Base-by-base conservation (phyloP, 35 echinoderm and acorn worm genomes). In the Heliocidaris erythrogramma region DNA sequence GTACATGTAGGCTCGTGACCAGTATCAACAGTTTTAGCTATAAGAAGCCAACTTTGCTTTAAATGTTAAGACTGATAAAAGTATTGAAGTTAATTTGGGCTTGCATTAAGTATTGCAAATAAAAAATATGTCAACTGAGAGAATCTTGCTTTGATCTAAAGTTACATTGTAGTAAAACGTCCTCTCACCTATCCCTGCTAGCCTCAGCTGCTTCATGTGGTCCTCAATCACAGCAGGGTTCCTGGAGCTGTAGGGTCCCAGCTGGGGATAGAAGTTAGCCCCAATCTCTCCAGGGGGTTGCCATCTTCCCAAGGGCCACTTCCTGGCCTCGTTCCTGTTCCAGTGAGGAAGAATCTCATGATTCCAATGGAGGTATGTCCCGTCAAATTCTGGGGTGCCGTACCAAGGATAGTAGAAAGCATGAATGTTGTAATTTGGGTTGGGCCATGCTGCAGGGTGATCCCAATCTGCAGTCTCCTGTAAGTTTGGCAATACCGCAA, bases 331-430 rank as follows among this genome's bases (percentile, higher is more conserved):
- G 18, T 99, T 94, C 85, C 94, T 95, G 93, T 97, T 96, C 98
- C 98, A 99, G 94, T 99, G 98, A 7, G 86, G 93, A 6, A 99
- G 93, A 35, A 96, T 94, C 65, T 94, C 93, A 85, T 99, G 98
- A 90, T 99, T 97, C 98, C 98, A 99, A 59, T 99, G 98, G 48
- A 96, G 60, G 94, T 96, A 99, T 27, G 27, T 35, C 10, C 94
- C 90, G 47, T 99, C 95, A 91, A 90, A 92, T 85, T 97, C 92
- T 4, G 98, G 98, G 59, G 96, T 99, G 27, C 98, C 98, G 49
- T 99, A 99, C 98, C 98, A 99, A 0, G 98, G 98, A 42, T 99
- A 99, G 93, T 99, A 99, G 78, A 99, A 99, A 13, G 95, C 96
- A 85, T 99, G 98, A 13, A 97, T 48, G 85, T 96, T 97, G 85